phyloP scores from a whole-genome alignment of 2,888 invertebrate genomes.

The Theristus sp. region DNA sequence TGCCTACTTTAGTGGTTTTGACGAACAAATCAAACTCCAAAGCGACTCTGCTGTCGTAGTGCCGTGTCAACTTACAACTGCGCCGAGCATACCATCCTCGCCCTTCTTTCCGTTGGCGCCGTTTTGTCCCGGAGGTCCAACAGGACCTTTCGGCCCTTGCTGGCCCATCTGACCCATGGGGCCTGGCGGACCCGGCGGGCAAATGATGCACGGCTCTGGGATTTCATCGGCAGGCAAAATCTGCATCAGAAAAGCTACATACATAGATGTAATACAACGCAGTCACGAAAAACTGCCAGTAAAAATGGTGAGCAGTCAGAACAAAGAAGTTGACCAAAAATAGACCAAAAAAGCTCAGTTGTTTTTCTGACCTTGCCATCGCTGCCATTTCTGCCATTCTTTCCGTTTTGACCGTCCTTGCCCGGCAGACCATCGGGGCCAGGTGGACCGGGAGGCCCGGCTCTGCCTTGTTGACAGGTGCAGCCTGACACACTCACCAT shows the following conservation, averaged over 20 bases:
- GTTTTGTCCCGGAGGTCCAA: constrained; percentile 23
- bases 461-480: background rate
- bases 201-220: constrained; percentile 15
- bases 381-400: constrained; percentile 11
- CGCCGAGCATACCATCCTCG: constrained; percentile 8
- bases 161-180: constrained; percentile 12
- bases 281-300: too few species aligned
- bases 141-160: constrained; percentile 17
- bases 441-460: background rate
- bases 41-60: background rate
- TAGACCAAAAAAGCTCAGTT: too few species aligned
- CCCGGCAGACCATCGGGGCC: constrained; percentile 10
- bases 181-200: constrained; percentile 22
- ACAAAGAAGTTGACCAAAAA: too few species aligned
- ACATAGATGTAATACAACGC: too few species aligned
- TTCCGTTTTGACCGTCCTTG: constrained; percentile 13
- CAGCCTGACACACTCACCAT: constrained; percentile 12
- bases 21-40: background rate
- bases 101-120: constrained; percentile 18
- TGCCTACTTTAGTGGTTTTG: too few species aligned
- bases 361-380: constrained; percentile 8
- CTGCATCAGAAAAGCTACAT: too few species aligned
- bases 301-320: too few species aligned
- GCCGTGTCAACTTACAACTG: background rate
- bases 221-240: background rate